Conservation (phyloP, 2,797 vertebrate genomes). For the Spheniscus humboldti region DNA sequence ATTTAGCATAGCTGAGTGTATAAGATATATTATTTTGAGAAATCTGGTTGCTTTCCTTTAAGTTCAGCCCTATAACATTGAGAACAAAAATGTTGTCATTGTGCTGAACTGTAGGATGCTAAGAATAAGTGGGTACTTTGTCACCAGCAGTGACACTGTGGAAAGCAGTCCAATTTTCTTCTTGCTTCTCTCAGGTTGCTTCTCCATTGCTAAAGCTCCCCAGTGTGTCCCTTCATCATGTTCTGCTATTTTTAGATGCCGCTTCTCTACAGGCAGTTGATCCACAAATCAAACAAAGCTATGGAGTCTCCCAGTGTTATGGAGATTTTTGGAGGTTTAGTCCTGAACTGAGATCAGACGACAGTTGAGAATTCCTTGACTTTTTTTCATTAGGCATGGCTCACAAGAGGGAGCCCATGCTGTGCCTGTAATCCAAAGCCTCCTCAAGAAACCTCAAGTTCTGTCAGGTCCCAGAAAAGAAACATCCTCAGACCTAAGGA, state of each 20-base stretch:
- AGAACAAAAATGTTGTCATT: background rate
- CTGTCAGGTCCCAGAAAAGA: slow-evolving; percentile 2
- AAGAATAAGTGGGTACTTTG: slow-evolving; percentile 26
- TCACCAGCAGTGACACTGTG: background rate
- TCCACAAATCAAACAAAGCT: slow-evolving; percentile 39
- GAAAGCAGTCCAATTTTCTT: slow-evolving; percentile 38
- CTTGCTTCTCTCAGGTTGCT: slow-evolving; percentile 4
- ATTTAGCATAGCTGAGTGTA: background rate
- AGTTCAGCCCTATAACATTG: background rate
- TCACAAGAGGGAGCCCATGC: slow-evolving; percentile 27
- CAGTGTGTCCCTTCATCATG: background rate
- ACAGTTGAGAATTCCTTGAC: slow-evolving; percentile 25
- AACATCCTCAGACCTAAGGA: background rate
- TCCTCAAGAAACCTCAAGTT: slow-evolving; percentile 11
- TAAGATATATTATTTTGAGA: background rate
- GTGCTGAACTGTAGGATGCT: slow-evolving; percentile 4
- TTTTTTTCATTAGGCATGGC: slow-evolving; percentile 9
- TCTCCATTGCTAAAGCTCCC: background rate
- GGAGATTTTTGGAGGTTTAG: slow-evolving; percentile 23
- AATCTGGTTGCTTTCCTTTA: background rate
- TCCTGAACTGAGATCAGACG: slow-evolving; percentile 10
- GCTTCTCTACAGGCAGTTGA: slow-evolving; percentile 59
- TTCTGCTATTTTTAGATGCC: slow-evolving; percentile 43
- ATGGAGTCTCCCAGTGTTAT: background rate
- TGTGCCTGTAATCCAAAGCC: slow-evolving; percentile 39